Evolutionary conservation across 2,797 vertebrate genomes (phyloP).

Genomic region (Bovichtus diacanthus): DNA sequence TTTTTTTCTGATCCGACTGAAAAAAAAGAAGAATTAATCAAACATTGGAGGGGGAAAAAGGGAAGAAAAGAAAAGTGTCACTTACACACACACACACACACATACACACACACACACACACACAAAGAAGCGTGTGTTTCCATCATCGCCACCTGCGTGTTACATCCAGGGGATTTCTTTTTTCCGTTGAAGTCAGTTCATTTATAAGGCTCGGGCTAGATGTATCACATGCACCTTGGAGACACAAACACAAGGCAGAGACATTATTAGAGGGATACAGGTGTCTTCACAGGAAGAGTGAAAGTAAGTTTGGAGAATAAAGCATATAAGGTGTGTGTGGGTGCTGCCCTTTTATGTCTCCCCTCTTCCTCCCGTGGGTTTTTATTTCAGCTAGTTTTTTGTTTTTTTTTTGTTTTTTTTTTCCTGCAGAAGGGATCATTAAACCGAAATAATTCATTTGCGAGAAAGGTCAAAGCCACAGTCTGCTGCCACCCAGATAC

Average conservation of each 20-base stretch:
- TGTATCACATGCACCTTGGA: constrained; percentile 43
- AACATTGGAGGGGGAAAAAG: constrained; percentile 54
- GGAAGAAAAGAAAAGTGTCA: constrained; percentile 45
- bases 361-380: constrained; percentile 37
- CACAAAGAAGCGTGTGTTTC: constrained; percentile 26
- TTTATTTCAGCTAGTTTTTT: constrained; percentile 70
- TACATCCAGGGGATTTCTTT: constrained; percentile 35
- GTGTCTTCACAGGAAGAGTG: constrained; percentile 55
- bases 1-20: constrained; percentile 58
- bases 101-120: constrained; percentile 41
- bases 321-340: constrained; percentile 18
- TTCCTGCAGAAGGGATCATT: constrained; percentile 79
- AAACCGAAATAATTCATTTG: constrained; percentile 84
- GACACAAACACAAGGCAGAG: constrained; percentile 51
- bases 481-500: constrained; percentile 74
- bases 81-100: constrained; percentile 47
- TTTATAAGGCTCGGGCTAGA: constrained; percentile 51
- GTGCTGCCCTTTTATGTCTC: constrained; percentile 59
- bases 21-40: constrained; percentile 72
- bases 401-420: constrained; percentile 75
- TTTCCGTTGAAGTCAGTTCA: constrained; percentile 45
- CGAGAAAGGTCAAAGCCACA: constrained; percentile 81
- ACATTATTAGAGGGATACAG: constrained; percentile 61
- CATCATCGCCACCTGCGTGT: constrained; percentile 58
- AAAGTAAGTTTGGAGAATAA: constrained; percentile 39